Evolutionary conservation across 2,888 invertebrate species (phyloP), one percentile per base, ranked within the genome.

Genomic region (Tyria jacobaeae): DNA sequence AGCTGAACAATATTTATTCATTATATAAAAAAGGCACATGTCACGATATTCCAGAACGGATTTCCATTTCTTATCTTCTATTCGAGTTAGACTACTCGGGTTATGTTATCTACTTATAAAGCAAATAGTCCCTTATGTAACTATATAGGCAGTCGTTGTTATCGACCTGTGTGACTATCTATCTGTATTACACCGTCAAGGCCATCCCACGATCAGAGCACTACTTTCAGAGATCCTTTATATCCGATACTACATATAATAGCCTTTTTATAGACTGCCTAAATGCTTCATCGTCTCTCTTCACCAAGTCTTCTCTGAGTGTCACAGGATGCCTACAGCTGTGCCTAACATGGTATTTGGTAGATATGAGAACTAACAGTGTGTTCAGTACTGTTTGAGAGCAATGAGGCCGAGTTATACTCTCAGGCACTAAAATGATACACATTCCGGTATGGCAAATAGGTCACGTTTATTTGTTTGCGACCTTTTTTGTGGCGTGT

Each of bases 41-140:
- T 57, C 59, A 60, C 53, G 63, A 66, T 56, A 62, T 75, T 77
- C 75, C 71, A 77, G 75, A 75, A 75, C 35, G 60, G 68, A 62
- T 50, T 59, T 60, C 57, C 50, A 59, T 31, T 50, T 31, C 57
- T 67, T 75, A 77, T 75, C 72, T 60, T 15, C 7, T 35, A 55
- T 50, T 54, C 24, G 56, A 59, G 70, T 55, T 55, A 73, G 60
- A 65, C 62, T 62, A 65, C 61, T 60, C 49, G 41, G 53, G 58
- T 60, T 70, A 44, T 53, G 57, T 54, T 75, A 74, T 75, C 68
- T 64, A 51, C 34, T 25, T 48, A 63, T 25, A 69, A 41, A 58
- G 58, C 37, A 62, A 71, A 74, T 57, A 69, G 48, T 61, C 27
- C 35, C 51, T 74, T 74, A 74, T 68, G 60, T 68, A 76, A 76